Base-by-base conservation (phyloP, 2,797 vertebrate species). In the Chloroceryle amazona region DNA sequence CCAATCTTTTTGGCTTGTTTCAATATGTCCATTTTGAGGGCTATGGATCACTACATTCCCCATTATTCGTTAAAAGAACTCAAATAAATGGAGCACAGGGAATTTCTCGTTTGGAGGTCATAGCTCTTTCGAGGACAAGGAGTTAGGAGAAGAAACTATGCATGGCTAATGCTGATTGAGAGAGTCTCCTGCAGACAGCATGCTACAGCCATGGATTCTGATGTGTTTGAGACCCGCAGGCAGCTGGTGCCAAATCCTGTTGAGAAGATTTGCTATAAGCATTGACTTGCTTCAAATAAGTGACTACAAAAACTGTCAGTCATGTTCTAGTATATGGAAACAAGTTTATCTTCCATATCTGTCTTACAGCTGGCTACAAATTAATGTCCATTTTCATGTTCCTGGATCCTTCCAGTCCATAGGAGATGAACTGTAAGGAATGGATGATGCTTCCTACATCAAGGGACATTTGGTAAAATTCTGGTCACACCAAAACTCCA, bases 391-490 rank as follows among this genome's bases (percentile, higher is more conserved):
- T 95, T 96, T 89, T 89, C 55, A 80, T 81, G 61, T 89, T 89
- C 26, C 41, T 86, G 71, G 47, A 92, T 63, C 29, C 85, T 92
- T 89, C 91, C 61, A 75, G 41, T 72, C 55, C 21, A 22, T 42
- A 81, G 47, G 84, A 95, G 94, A 93, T 85, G 42, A 93, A 86
- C 81, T 92, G 88, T 80, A 94, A 94, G 93, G 81, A 89, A 78
- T 80, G 22, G 67, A 86, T 91, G 72, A 84, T 78, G 37, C n/a
- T 72, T 85, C 55, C 58, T 76, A 68, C 51, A 84, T 78, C 29
- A 83, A 82, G 66, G 86, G 39, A 91, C 39, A 51, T 91, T 93
- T 93, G 47, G 65, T 58, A 57, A 74, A 93, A 86, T 88, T 73
- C 74, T 55, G 79, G 61, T 19, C 31, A 57, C 35, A 89, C 71